These are phyloP conservation scores for Hippoglossus stenolepis DNA, from an alignment of 2,113 vertebrate genomes.

Conservation along the genomic window DNA sequence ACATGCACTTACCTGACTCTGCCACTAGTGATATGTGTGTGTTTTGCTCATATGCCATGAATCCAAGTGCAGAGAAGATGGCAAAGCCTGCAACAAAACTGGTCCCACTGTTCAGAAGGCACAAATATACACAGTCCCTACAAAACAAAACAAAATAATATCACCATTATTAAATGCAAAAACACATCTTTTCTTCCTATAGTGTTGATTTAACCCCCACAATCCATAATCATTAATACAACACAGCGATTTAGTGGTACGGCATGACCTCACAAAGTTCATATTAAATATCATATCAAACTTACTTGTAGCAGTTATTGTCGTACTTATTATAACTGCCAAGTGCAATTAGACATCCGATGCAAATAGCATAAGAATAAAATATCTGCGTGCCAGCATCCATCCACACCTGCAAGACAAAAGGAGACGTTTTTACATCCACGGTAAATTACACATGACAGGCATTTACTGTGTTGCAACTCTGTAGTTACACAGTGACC, in stretches of 20 bases:
- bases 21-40: slow-evolving; percentile 89
- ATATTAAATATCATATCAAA: slow-evolving; percentile 1
- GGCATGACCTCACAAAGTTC: background rate
- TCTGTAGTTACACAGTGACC: background rate
- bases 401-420: slow-evolving; percentile 84
- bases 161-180: background rate
- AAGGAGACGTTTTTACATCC: background rate
- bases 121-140: slow-evolving; percentile 92
- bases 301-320: slow-evolving; percentile 87
- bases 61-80: slow-evolving; percentile 92
- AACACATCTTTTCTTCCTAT: background rate
- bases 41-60: slow-evolving; percentile 90
- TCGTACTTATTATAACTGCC: slow-evolving; percentile 87
- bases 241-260: background rate
- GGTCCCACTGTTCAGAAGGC: slow-evolving; percentile 93
- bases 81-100: slow-evolving; percentile 95
- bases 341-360: slow-evolving; percentile 83
- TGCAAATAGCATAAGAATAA: slow-evolving; percentile 86
- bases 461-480: background rate
- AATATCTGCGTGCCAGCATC: slow-evolving; percentile 87
- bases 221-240: background rate
- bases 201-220: background rate
- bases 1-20: slow-evolving; percentile 84
- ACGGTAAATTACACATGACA: background rate
- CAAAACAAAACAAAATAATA: slow-evolving; percentile 12